Evolutionary conservation across 2,888 invertebrate genomes (phyloP).

Genomic region (Invenusta paracnida): DNA sequence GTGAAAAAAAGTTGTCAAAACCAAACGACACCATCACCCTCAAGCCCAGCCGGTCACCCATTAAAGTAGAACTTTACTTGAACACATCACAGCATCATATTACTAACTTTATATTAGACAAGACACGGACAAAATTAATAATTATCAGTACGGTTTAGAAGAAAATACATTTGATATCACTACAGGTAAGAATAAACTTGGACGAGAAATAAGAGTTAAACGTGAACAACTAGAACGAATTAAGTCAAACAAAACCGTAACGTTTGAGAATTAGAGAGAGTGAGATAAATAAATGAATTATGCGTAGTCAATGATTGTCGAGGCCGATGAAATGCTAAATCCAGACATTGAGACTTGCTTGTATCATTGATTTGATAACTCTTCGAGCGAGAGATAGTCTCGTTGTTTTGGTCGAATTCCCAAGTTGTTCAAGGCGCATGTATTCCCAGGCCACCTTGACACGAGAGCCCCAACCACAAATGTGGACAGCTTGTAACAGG

Average conservation of each 20-base stretch:
- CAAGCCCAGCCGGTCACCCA: neutral
- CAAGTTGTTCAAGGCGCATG: neutral
- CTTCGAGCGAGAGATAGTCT: neutral
- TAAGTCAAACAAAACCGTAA: no score
- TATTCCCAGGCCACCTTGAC: neutral
- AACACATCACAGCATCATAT: no score
- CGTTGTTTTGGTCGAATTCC: neutral
- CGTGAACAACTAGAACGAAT: no score
- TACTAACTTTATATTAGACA: neutral
- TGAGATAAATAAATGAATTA: neutral
- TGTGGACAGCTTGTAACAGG: no score
- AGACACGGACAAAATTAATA: neutral
- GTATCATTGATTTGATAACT: neutral
- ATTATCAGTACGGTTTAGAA: no score
- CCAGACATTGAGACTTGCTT: neutral
- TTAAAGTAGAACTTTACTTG: neutral
- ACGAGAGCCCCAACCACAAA: neutral
- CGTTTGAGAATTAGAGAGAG: no score
- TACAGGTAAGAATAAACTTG: no score
- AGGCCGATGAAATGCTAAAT: neutral
- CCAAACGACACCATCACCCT: neutral
- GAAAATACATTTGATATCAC: no score
- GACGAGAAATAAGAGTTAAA: neutral
- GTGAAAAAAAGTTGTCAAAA: neutral
- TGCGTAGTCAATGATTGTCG: neutral